Conservation (phyloP, 2,888 invertebrate species). For the Metalampra italica region DNA sequence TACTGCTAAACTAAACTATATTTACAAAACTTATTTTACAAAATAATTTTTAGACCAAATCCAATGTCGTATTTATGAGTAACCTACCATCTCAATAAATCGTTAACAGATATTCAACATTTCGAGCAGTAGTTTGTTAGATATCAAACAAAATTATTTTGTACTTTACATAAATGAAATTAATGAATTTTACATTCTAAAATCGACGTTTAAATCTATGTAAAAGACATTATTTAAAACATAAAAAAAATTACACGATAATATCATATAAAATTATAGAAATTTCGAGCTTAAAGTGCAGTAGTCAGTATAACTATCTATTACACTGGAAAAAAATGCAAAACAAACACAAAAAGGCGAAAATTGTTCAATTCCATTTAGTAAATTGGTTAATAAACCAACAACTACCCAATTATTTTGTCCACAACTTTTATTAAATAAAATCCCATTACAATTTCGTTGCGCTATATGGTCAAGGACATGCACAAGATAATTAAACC, state of each 20-base stretch:
- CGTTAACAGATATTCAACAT: not conserved
- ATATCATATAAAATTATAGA: too few relatives aligned
- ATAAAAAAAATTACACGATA: too few relatives aligned
- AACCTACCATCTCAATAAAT: not conserved
- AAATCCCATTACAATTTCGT: slow-evolving; percentile 26
- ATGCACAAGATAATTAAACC: slow-evolving; percentile 16
- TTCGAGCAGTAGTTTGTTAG: not conserved
- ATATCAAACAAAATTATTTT: slow-evolving; percentile 18
- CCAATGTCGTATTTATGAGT: not conserved
- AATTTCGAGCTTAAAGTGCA: not conserved
- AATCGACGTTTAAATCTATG: slow-evolving; percentile 11
- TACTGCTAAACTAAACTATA: not conserved
- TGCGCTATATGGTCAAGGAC: slow-evolving; percentile 21
- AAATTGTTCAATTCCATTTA: slow-evolving; percentile 6
- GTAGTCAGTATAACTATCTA: not conserved
- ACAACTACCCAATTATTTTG: not conserved
- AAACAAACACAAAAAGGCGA: not conserved
- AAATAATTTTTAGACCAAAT: not conserved
- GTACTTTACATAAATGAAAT: slow-evolving; percentile 23
- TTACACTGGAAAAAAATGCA: not conserved
- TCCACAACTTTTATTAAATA: slow-evolving; percentile 5
- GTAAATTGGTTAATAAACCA: not conserved
- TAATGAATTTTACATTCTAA: slow-evolving; percentile 21
- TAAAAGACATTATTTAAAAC: slow-evolving; percentile 1
- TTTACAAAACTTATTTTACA: slow-evolving; percentile 3